Conservation (phyloP, 2,888 invertebrate genomes). For the Volucella inanis region DNA sequence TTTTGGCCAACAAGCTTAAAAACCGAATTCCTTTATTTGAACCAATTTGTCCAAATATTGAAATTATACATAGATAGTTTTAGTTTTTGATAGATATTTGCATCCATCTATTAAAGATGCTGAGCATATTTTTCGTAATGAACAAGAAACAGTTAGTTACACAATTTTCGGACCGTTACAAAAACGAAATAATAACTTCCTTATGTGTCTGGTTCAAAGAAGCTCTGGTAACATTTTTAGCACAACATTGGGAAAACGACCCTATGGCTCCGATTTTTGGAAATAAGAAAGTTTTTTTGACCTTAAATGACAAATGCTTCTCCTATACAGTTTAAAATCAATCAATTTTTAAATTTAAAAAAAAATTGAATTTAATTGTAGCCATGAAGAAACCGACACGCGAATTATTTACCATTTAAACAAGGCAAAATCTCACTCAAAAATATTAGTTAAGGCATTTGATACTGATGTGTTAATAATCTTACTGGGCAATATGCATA, state of each 20-base stretch:
- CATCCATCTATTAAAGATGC: constrained; percentile 18
- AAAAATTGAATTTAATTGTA: constrained; percentile 2
- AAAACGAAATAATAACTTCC: constrained; percentile 8
- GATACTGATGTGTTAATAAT: constrained; percentile 46
- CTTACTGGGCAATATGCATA: constrained; percentile 41
- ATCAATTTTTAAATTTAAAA: no score
- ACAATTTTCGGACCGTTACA: constrained; percentile 19
- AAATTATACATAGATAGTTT: constrained; percentile 17
- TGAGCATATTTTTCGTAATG: constrained; percentile 1
- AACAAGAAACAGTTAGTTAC: background rate
- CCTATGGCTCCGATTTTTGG: constrained; percentile 16
- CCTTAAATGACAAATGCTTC: constrained; percentile 6
- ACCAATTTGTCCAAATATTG: background rate
- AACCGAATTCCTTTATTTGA: background rate
- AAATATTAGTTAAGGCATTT: constrained; percentile 21
- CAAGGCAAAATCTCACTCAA: constrained; percentile 12
- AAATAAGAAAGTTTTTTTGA: constrained; percentile 34
- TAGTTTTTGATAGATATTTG: constrained; percentile 34
- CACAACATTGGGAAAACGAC: constrained; percentile 18
- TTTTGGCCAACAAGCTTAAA: constrained; percentile 9
- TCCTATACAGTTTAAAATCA: no score
- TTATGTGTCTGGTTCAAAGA: constrained; percentile 37
- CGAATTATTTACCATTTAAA: constrained; percentile 20
- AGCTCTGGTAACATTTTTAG: constrained; percentile 46
- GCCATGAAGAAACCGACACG: constrained; percentile 73